Evolutionary conservation across 2,888 invertebrate genomes (phyloP).

Genomic region (Torymus tubicola): DNA sequence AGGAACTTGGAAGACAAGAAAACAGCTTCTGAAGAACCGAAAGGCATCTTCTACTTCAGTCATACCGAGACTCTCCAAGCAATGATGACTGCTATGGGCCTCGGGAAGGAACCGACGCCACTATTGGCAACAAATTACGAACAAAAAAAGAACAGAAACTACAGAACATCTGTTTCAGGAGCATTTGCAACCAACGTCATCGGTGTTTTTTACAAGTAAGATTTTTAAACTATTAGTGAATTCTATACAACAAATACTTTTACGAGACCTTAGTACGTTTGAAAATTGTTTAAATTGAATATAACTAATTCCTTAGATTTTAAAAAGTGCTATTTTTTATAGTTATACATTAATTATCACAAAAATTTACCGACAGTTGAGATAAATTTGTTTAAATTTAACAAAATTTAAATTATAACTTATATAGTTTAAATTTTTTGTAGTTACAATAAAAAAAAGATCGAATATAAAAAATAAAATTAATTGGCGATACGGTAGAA

Average conservation of each 20-base stretch:
- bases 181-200: slow-evolving; percentile 87
- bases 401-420: no score
- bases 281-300: no score
- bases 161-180: slow-evolving; percentile 83
- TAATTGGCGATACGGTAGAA: background rate
- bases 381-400: no score
- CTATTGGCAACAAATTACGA: slow-evolving; percentile 83
- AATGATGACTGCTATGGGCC: slow-evolving; percentile 81
- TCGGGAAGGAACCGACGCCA: slow-evolving; percentile 80
- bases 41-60: slow-evolving; percentile 83
- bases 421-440: no score
- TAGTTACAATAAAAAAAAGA: no score
- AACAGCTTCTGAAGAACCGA: slow-evolving; percentile 76
- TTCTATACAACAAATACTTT: no score
- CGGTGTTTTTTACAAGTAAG: slow-evolving; percentile 85
- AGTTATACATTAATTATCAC: no score
- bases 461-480: background rate
- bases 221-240: slow-evolving; percentile 49
- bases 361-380: no score
- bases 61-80: slow-evolving; percentile 81
- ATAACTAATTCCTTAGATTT: no score
- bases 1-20: slow-evolving; percentile 66
- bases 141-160: slow-evolving; percentile 79
- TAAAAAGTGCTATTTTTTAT: no score
- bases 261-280: no score